These are phyloP conservation scores for Pterocles burchelli DNA, from an alignment of 2,113 vertebrate species.

Conservation along the genomic window DNA sequence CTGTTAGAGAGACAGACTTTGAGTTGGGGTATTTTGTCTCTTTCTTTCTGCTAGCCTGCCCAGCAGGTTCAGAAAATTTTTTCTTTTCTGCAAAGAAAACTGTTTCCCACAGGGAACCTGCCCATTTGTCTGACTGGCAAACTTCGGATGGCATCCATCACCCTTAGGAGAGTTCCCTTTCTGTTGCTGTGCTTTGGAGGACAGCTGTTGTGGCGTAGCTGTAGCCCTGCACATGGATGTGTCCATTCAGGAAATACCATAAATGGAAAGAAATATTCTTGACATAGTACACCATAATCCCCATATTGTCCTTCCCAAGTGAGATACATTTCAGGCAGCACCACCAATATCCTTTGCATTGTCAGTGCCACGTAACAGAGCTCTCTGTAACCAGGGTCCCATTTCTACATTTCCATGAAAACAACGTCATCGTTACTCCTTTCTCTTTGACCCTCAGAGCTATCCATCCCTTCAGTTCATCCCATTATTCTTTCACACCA, in stretches of 20 bases:
- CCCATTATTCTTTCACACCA: neutral
- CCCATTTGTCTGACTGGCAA: neutral
- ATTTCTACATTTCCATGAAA: neutral
- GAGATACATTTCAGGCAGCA: neutral
- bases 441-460: neutral
- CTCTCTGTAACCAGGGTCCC: neutral
- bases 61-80: neutral
- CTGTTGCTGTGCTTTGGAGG: neutral
- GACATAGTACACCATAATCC: neutral
- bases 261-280: neutral
- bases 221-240: neutral
- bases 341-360: neutral
- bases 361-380: neutral
- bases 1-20: neutral
- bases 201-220: neutral
- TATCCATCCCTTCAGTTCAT: neutral
- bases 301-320: neutral
- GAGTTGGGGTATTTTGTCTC: neutral
- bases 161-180: neutral
- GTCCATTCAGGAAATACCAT: neutral
- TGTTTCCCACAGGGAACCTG: neutral
- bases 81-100: no score
- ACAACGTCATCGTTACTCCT: fast-evolving
- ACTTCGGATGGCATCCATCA: neutral
- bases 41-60: neutral